Evolutionary conservation across 2,888 invertebrate genomes (phyloP).

Genomic region (Morpho deidamia): DNA sequence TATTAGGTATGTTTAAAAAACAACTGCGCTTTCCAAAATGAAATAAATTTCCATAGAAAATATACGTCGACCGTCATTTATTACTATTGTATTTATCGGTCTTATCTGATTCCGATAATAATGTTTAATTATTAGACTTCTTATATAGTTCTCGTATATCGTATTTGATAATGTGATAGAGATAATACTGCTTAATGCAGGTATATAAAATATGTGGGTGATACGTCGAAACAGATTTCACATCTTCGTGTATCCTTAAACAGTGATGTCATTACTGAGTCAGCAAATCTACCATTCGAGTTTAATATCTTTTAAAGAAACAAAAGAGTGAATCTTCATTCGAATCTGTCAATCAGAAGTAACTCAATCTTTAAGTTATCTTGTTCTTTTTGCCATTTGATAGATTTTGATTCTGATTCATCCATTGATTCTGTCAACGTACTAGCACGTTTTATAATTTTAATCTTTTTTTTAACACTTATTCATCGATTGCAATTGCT

Average conservation of each 20-base stretch:
- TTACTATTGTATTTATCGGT: neutral
- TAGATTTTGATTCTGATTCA: too few relatives aligned
- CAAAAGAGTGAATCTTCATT: neutral
- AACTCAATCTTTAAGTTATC: too few relatives aligned
- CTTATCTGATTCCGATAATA: conserved; percentile 4
- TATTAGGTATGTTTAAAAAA: too few relatives aligned
- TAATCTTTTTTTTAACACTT: too few relatives aligned
- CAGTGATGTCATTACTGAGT: conserved; percentile 19
- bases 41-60: too few relatives aligned
- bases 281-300: conserved; percentile 8
- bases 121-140: neutral
- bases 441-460: too few relatives aligned
- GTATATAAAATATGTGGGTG: neutral
- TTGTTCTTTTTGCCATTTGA: too few relatives aligned
- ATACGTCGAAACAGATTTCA: conserved; percentile 1
- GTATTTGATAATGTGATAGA: neutral
- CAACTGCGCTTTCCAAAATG: too few relatives aligned
- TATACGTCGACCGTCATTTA: neutral
- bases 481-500: too few relatives aligned
- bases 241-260: neutral
- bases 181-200: neutral
- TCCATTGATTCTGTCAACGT: too few relatives aligned
- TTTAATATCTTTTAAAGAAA: conserved; percentile 1
- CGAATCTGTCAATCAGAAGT: too few relatives aligned
- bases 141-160: neutral